A percentile compares a stretch with the other conserved stretches of the same genome.
phyloP scores from a whole-genome alignment of 2,113 vertebrate species.

The Acinonyx jubatus region DNA sequence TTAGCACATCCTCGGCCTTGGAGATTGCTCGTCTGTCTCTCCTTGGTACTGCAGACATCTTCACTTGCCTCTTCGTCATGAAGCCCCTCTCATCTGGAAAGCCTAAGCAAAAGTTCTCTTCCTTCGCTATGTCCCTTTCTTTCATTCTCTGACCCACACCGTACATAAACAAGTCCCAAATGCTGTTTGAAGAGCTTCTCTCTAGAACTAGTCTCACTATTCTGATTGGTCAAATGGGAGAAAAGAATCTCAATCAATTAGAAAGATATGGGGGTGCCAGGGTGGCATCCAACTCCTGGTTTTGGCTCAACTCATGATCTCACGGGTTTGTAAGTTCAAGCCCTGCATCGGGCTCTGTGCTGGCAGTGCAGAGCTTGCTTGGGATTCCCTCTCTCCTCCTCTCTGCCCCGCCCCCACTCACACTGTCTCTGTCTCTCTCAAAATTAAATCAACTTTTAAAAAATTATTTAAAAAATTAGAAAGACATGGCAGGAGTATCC shows the following conservation, averaged over 20 bases:
- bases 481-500: background rate
- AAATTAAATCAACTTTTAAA: too few relatives aligned
- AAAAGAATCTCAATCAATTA: background rate
- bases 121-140: background rate
- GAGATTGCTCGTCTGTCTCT: background rate
- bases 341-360: too few relatives aligned
- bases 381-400: too few relatives aligned
- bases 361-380: too few relatives aligned
- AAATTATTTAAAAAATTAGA: background rate
- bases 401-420: too few relatives aligned
- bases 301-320: too few relatives aligned
- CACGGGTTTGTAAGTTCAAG: too few relatives aligned
- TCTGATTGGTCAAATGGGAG: background rate
- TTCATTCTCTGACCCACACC: background rate
- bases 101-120: background rate
- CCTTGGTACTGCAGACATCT: rapidly evolving
- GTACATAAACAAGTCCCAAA: background rate
- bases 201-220: background rate
- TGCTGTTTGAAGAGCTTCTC: background rate
- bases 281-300: too few relatives aligned
- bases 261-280: background rate
- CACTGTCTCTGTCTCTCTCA: too few relatives aligned
- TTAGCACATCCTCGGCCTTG: rapidly evolving
- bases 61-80: background rate
- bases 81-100: background rate